Base-by-base conservation (phyloP, 1,140 invertebrate genomes). In the Drosophila tristis region DNA sequence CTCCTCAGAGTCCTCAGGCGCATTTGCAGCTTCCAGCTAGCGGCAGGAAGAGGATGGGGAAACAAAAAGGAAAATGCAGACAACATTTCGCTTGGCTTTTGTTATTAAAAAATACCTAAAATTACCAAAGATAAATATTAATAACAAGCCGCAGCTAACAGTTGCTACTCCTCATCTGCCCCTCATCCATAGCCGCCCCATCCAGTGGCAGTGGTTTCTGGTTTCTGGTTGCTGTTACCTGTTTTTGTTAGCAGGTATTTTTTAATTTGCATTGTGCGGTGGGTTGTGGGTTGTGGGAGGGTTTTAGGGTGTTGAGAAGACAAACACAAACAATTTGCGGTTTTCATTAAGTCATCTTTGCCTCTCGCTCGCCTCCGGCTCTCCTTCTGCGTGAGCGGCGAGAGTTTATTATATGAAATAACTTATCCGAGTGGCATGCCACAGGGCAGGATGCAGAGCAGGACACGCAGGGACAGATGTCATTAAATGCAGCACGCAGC, bases 41-140 rank as follows among this genome's bases (percentile, higher is more conserved):
- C 39, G 64, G 53, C n/a, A 16, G 50, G 16, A 16, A 16, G 16
- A 16, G 16, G 16, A 16, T 16, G 16, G 16, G 16, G 16, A 16
- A 16, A 16, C 16, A 85, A 85, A 74, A 68, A 60, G 74, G 68
- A 85, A 74, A 50, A 68, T 77, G 66, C 75, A 51, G 72, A 84
- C 72, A 87, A 89, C 67, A 84, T 80, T 87, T 84, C 54, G 50
- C 80, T 80, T 72, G 63, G 73, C 62, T 84, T 71, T 80, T 84
- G 80, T 89, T 89, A 90, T 89, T 89, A 90, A 90, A 86, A 89
- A 90, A 89, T 89, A 89, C 80, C 85, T 84, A 85, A 89, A 89
- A 89, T 89, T 89, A 90, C 84, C 73, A 80, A 89, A 87, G 79
- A 87, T 89, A 87, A 87, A 84, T 87, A 89, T 90, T 87, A 87